Evolutionary conservation across 1,140 invertebrate species (phyloP), one percentile per base, ranked within the genome.

Genomic region (Drosophila lacertosa): DNA sequence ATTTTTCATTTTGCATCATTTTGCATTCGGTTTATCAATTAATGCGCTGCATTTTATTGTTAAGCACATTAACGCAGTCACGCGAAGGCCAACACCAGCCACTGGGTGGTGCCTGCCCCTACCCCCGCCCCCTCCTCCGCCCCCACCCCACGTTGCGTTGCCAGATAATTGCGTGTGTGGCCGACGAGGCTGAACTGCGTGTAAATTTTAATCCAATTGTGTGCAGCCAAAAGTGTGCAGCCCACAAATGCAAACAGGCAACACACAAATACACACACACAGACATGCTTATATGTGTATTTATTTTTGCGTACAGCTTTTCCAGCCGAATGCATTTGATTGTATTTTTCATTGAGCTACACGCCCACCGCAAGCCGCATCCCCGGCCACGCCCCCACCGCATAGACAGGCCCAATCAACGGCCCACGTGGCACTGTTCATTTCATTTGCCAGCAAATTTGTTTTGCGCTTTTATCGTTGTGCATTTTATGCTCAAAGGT

Each of bases 191-290:
- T 68, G 81, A 70, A 77, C 40, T 70, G 82, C 77, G 74, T 86
- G 82, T 86, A 86, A 86, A 86, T 86, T 86, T 86, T 86, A 86
- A 86, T 86, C 82, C 82, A 86, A 86, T 86, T 88, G 82, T 81
- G 82, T 86, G 82, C 77, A 81, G 82, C 82, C 76, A 66, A 70
- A 79, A 48, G 63, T 65, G 37, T 60, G 35, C 70, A 57, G 26
- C 75, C 64, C 44, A 33, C 59, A 65, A 57, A 44, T 65, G 51
- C 55, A 71, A 58, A 71, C 62, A 66, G 22, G 9, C 51, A 64
- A 65, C 33, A 64, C 58, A 69, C 66, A 57, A 32, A 55, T 18
- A 39, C 32, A 44, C 51, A 57, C 37, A 35, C 16, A 32, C 26
- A 53, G 33, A 53, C 32, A 50, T 40, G 35, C 45, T 58, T 73